Conservation (phyloP, 2,113 vertebrate genomes). For the Apodemus speciosus region DNA sequence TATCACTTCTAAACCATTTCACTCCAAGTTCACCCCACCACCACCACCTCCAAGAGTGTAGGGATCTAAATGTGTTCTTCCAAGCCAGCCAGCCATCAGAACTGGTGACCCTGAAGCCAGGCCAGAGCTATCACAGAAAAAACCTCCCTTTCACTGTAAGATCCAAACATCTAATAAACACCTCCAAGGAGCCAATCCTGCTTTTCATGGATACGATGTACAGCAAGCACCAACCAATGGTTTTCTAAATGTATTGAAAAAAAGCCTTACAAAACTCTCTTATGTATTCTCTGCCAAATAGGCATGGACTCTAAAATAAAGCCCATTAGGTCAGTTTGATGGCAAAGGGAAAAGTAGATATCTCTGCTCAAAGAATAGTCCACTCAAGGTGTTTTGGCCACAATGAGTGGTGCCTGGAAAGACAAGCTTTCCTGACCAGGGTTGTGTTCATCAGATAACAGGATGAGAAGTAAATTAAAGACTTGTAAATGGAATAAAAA, state of each 20-base stretch:
- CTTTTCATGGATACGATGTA: slow-evolving; percentile 16
- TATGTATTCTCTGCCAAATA: rapidly evolving
- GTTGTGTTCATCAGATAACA: rapidly evolving
- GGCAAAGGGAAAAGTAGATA: not conserved
- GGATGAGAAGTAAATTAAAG: not conserved
- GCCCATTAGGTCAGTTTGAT: not conserved
- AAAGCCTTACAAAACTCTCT: not conserved
- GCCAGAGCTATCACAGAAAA: slow-evolving; percentile 53
- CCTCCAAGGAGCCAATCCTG: slow-evolving; percentile 37
- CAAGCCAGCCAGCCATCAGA: not conserved
- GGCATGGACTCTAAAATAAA: not conserved
- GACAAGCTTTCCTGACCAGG: not conserved
- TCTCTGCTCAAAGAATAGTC: not conserved
- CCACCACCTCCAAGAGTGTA: too few relatives aligned
- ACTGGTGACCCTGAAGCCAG: not conserved
- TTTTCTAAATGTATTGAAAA: not conserved
- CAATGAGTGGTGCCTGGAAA: not conserved
- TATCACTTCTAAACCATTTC: not conserved
- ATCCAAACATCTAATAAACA: not conserved
- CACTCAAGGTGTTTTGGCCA: not conserved
- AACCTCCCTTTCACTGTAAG: not conserved
- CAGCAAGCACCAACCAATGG: slow-evolving; percentile 33
- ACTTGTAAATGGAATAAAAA: not conserved
- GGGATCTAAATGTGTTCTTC: not conserved
- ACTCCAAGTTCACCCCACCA: not conserved